Conservation (phyloP, 2,113 vertebrate species). For the Aramus guarauna region DNA sequence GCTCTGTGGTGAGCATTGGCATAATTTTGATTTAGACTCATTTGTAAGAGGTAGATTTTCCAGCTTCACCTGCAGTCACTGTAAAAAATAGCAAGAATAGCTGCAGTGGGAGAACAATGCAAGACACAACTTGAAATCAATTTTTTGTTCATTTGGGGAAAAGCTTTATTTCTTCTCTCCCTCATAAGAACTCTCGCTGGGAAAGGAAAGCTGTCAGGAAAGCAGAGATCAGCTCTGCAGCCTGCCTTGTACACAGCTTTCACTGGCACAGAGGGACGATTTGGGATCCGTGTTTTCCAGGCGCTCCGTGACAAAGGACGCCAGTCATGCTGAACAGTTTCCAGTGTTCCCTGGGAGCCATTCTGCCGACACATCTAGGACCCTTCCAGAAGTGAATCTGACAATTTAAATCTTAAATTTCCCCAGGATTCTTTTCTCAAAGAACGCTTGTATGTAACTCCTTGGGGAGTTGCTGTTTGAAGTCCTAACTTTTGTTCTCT, state of each 20-base stretch:
- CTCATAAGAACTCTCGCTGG: not conserved
- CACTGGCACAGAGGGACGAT: not conserved
- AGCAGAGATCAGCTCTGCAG: not conserved
- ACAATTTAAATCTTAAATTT: not conserved
- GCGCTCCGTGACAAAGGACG: fast-evolving
- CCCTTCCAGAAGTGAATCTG: not conserved
- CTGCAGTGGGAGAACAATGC: not conserved
- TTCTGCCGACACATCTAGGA: not conserved
- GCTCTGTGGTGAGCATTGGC: not conserved
- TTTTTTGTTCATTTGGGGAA: not conserved
- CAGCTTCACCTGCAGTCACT: not conserved
- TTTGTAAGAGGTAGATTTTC: not conserved
- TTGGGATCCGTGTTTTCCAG: not conserved
- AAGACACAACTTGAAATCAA: not conserved
- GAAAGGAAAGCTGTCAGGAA: not conserved
- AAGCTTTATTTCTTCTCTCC: not conserved
- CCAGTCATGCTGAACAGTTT: not conserved
- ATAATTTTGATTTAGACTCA: not conserved
- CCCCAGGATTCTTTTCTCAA: not conserved
- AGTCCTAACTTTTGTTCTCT: not conserved
- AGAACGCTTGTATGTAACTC: not conserved
- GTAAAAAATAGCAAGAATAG: not conserved
- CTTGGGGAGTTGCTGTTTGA: not conserved
- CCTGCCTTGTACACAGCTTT: not conserved
- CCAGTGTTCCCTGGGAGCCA: not conserved